Percentiles rank a stretch among this genome's conserved stretches.
phyloP scores from a whole-genome alignment of 1,140 invertebrate species.

The Eumaeus atala region DNA sequence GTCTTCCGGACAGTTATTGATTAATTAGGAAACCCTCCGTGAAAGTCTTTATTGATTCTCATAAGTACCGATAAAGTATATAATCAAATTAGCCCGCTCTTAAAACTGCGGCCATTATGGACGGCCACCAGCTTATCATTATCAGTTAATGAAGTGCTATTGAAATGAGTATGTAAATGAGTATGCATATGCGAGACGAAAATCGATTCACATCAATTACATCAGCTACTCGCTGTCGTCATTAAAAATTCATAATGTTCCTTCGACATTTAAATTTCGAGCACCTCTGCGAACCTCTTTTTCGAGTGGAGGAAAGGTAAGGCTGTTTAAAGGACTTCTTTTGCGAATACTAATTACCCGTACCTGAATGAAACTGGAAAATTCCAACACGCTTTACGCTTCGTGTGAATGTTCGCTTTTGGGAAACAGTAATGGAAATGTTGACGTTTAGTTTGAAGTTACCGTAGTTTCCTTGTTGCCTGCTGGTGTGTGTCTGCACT shows the following conservation, averaged over 20 bases:
- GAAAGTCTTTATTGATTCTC: too few relatives aligned
- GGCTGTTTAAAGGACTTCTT: slow-evolving; percentile 26
- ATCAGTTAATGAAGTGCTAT: too few relatives aligned
- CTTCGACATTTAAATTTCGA: slow-evolving; percentile 5
- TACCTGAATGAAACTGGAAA: background rate
- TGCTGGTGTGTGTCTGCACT: too few relatives aligned
- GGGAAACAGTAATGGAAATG: background rate
- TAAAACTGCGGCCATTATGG: too few relatives aligned
- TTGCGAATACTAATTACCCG: slow-evolving; percentile 32
- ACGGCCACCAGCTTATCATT: too few relatives aligned
- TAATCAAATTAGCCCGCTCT: too few relatives aligned
- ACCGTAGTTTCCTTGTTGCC: too few relatives aligned
- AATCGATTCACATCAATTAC: slow-evolving; percentile 5
- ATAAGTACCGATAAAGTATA: too few relatives aligned
- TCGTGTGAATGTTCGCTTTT: background rate
- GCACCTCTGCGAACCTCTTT: slow-evolving; percentile 19
- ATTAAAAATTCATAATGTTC: slow-evolving; percentile 29
- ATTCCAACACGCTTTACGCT: background rate
- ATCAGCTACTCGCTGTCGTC: slow-evolving; percentile 17
- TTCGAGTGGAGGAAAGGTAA: slow-evolving; percentile 25
- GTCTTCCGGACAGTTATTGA: too few relatives aligned
- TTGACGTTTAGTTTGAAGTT: background rate
- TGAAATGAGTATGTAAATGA: background rate
- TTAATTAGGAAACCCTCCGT: too few relatives aligned
- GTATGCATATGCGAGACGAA: slow-evolving; percentile 2